Base-by-base conservation (phyloP, 2,113 vertebrate genomes). In the Puntigrus tetrazona region DNA sequence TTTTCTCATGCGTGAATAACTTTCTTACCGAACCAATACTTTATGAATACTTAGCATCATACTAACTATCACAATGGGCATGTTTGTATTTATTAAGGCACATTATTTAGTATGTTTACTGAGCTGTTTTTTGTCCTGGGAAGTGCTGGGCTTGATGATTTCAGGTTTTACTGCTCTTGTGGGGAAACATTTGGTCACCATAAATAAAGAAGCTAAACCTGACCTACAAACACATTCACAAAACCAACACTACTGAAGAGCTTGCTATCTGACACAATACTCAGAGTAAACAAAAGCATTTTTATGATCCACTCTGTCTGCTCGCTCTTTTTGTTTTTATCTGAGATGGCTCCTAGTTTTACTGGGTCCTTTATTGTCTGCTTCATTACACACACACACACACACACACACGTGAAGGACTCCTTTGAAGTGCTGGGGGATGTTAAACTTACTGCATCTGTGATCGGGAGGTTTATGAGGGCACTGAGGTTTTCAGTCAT, bases 191-290 rank as follows among this genome's bases (percentile, higher is more conserved):
- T 81, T 31, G 34, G 29, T 25, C 61, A 67, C 59, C 45, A 20
- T 8, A 50, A n/a, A n/a, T n/a, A n/a, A n/a, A n/a, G n/a, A 43
- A 50, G 77, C 77, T 59, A 38, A 76, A 29, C 84, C 79, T 74
- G 55, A n/a, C 38, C 29, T 29, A 81, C 57, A 79, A 50, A 67
- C 43, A 52, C 79, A 75, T 5, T 27, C 73, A 82, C 34, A 67
- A 70, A n/a, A 82, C 14, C 65, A 61, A 84, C 76, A 80, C 31
- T 78, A 88, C 63, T 88, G 86, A 91, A 89, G 89, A 85, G 82
- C 41, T 87, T 87, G 91, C 89, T 91, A 92, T 93, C 92, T 93
- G 91, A 91, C 91, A 87, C 91, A 88, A 88, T 91, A 90, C 89
- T n/a, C 89, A 89, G 88, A 90, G 82, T 86, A 91, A 93, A 93